Evolutionary conservation across 2,888 invertebrate genomes (phyloP), one percentile per base, ranked within the genome.

Genomic region (Sarcophaga subvicina): DNA sequence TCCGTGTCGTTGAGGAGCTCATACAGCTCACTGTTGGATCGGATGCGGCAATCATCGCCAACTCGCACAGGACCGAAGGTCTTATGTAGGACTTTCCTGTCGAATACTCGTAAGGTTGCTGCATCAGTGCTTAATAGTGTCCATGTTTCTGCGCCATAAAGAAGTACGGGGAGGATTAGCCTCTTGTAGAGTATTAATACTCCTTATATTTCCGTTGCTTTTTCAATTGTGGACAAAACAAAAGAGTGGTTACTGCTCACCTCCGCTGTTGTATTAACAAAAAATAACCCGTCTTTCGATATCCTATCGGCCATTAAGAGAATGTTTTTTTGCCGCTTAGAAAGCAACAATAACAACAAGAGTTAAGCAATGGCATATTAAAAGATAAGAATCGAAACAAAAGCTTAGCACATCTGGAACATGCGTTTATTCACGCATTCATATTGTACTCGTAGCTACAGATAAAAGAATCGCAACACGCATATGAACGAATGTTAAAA

Each of bases 271-370:
- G 70, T 79, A 59, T 49, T 49, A 49, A 20, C 70, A 80, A 71
- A 71, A n/a, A 72, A 66, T 66, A 72, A 71, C 45, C 14, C 54
- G 76, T 72, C 37, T 37, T 37, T 10, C 37, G 10, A 8, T 37
- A 2, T 8, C 37, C 1, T 37, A 37, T 10, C 8, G 37, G 37
- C 37, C 6, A 37, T 37, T 37, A 37, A 37, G 1, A 37, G 6
- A 37, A 70, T 70, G 72, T 69, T 45, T 63, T 63, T 79, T 75
- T 79, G 63, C 63, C 71, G 20, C 25, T 49, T 54, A 27, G 64
- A 62, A 37, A 75, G 69, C 54, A 62, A 25, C 54, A 69, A 63
- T 47, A 69, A 69, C 37, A 72, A 27, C 27, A 6, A 25, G 49
- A 79, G 45, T n/a, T 47, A 47, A 47, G 47, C 72, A 67, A 72